Base-by-base conservation (phyloP, 2,113 vertebrate species). In the Tychaedon coryphoeus region DNA sequence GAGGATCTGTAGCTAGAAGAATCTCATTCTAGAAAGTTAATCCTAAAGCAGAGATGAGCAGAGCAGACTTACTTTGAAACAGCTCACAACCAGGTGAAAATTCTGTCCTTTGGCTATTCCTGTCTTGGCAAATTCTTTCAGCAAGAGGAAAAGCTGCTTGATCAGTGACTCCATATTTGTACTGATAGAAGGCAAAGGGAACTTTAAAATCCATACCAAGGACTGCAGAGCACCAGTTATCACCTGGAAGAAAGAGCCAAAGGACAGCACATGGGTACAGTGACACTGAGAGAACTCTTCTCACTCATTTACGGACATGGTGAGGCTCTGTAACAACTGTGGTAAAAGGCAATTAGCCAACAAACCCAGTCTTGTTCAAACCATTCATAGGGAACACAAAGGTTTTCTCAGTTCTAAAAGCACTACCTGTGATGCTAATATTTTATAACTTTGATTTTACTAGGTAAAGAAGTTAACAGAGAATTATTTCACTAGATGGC, bases 71-170 rank as follows among this genome's bases (percentile, higher is more conserved):
- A 99, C 99, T 98, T 99, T 99, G 96, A 99, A 99, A 98, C 99
- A 99, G 95, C 98, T 99, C 79, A 99, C 98, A 33, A 99, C 99
- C 86, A 99, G 97, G 60, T 98, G 98, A 93, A 99, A 99, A 97
- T 99, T 99, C 95, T 99, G 99, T 60, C 99, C 99, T 29, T 96
- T 98, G 53, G 98, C 99, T 12, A 99, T 98, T 38, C 99, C 99
- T 0, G 99, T 98, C 95, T 98, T 99, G 48, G 99, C 99, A 90
- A 99, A 99, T 90, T 99, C 99, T 96, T 99, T 99, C 81, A 99
- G 97, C 96, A 99, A 96, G 36, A 99, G 83, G 78, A 99, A 99
- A 74, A 99, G 99, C 82, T 99, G 98, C 92, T 98, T 98, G 14
- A 98, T 99, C 62, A 99, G 97, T 72, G 98, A 91, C 8, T 95